phyloP scores from a whole-genome alignment of 2,797 vertebrate species.

The Muraenolepis orangiensis region DNA sequence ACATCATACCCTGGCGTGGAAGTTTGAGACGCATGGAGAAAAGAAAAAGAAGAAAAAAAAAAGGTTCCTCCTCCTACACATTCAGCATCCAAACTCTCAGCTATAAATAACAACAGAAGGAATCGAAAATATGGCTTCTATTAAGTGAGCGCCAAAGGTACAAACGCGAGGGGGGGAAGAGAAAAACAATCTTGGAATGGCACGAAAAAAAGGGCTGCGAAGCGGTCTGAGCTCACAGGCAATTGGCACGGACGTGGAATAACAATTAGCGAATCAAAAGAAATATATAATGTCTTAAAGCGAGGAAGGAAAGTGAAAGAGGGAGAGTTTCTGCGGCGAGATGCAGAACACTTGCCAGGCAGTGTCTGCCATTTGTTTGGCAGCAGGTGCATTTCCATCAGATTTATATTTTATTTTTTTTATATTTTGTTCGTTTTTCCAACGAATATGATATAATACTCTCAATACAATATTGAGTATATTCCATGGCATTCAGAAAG shows the following conservation, averaged over 20 bases:
- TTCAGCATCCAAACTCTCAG: constrained; percentile 29
- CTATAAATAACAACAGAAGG: constrained; percentile 29
- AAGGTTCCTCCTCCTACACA: constrained; percentile 37
- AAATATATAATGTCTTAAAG: constrained; percentile 28
- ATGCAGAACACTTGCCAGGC: background rate
- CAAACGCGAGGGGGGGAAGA: constrained; percentile 13
- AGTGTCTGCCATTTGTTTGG: background rate
- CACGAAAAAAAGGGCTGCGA: constrained; percentile 4
- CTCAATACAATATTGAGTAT: too few relatives aligned
- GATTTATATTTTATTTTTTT: too few relatives aligned
- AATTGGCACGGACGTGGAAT: background rate
- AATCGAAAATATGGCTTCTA: background rate
- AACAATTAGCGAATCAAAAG: constrained; percentile 13
- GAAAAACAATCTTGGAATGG: constrained; percentile 20
- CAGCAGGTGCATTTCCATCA: too few relatives aligned
- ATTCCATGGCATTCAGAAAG: too few relatives aligned
- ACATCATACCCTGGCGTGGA: background rate
- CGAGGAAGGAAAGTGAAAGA: background rate
- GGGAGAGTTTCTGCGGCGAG: background rate
- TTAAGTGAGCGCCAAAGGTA: constrained; percentile 28
- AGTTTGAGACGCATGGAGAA: too few relatives aligned
- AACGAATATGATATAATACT: too few relatives aligned
- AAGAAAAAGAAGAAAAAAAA: constrained; percentile 14
- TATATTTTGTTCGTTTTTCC: too few relatives aligned
- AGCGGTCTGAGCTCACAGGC: constrained; percentile 22